Conservation (phyloP, 2,888 invertebrate genomes). For the Pemphredon lugubris region DNA sequence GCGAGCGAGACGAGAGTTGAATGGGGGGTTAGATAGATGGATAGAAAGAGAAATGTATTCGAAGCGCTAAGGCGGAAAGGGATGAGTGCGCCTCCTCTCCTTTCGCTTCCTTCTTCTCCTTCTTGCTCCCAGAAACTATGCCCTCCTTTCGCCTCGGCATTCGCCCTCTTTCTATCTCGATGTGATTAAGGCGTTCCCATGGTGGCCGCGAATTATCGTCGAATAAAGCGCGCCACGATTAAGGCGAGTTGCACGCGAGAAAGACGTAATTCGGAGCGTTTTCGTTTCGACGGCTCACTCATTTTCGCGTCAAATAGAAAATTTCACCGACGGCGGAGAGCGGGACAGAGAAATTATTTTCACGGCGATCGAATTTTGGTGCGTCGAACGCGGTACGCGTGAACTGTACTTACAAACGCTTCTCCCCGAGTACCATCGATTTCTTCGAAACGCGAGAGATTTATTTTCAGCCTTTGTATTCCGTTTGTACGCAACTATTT, state of each 20-base stretch:
- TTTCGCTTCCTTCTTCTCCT: neutral
- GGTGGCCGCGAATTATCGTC: constrained; percentile 68
- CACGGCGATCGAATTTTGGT: too few species aligned
- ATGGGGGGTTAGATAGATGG: constrained; percentile 2
- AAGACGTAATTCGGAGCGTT: constrained; percentile 63
- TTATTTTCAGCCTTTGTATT: too few species aligned
- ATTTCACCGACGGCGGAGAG: too few species aligned
- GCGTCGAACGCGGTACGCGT: too few species aligned
- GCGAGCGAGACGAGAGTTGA: too few species aligned
- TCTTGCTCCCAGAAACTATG: constrained; percentile 12
- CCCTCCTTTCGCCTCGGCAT: constrained; percentile 19
- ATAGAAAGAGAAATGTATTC: constrained; percentile 35
- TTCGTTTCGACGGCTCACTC: neutral
- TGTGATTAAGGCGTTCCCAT: constrained; percentile 70
- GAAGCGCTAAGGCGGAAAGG: constrained; percentile 1
- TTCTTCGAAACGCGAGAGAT: too few species aligned
- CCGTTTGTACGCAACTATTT: too few species aligned
- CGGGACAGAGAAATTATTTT: too few species aligned
- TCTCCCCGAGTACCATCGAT: too few species aligned
- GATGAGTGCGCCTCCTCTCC: neutral
- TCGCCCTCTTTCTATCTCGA: neutral
- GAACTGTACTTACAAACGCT: too few species aligned
- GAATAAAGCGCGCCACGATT: constrained; percentile 65
- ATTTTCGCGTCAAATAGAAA: too few species aligned
- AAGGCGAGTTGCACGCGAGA: constrained; percentile 54